A percentile compares a stretch with the other conserved stretches of the same genome.
Conservation (phyloP, 2,888 invertebrate species). For the Lochmaea crataegi region DNA sequence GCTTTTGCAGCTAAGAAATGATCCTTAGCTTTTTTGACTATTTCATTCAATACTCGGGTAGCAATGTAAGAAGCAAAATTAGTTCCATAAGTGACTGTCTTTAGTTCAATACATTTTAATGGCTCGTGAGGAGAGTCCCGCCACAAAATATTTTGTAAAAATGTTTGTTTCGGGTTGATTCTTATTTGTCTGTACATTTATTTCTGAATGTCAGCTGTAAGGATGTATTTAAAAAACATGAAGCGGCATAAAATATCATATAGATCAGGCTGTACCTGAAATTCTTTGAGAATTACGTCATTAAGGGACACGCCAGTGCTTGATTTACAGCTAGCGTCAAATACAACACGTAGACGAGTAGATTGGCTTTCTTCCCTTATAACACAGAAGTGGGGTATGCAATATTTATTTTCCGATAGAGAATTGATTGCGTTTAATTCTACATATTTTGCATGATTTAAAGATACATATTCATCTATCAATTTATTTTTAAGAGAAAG, state of each 20-base stretch:
- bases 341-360: no score
- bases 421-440: constrained; percentile 15
- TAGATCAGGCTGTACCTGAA: no score
- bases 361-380: constrained; percentile 27
- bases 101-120: constrained; percentile 35
- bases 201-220: no score
- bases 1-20: no score
- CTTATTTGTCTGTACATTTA: no score
- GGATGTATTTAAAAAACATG: no score
- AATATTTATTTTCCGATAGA: constrained; percentile 28
- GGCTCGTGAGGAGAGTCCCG: constrained; percentile 31
- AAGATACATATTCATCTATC: constrained; percentile 35
- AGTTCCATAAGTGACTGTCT: constrained; percentile 42
- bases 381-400: constrained; percentile 33
- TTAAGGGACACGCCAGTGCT: constrained; percentile 33
- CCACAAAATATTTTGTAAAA: constrained; percentile 41
- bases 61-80: constrained; percentile 25
- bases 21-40: constrained; percentile 3
- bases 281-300: constrained; percentile 39
- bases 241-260: no score
- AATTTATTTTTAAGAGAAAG: constrained; percentile 33
- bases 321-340: constrained; percentile 34
- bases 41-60: neutral
- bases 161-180: no score
- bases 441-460: constrained; percentile 32